phyloP scores from a whole-genome alignment of 2,888 invertebrate species.

The Apodemia zela region DNA sequence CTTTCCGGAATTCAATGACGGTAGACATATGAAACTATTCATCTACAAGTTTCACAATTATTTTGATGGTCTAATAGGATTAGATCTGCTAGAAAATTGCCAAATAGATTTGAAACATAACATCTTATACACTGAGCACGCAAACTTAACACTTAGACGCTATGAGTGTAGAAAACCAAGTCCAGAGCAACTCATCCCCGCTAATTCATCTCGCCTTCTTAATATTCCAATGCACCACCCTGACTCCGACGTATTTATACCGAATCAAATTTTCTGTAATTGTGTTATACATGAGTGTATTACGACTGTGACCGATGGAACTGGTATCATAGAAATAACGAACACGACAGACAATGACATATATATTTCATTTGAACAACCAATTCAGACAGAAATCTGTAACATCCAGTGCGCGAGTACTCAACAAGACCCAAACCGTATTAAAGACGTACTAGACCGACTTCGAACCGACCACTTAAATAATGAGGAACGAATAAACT shows the following conservation, averaged over 20 bases:
- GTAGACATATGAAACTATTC: background rate
- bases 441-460: background rate
- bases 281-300: conserved; percentile 21
- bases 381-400: background rate
- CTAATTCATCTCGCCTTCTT: background rate
- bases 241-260: conserved; percentile 19
- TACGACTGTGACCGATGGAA: conserved; percentile 21
- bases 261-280: conserved; percentile 18
- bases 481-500: background rate
- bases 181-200: background rate
- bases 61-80: too few species aligned
- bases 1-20: background rate
- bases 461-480: background rate
- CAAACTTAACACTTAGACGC: background rate
- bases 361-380: background rate
- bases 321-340: conserved; percentile 19
- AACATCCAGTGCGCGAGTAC: background rate
- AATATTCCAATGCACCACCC: background rate
- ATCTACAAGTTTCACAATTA: too few species aligned
- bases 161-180: conserved; percentile 20
- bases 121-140: background rate
- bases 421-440: background rate
- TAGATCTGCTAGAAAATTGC: background rate
- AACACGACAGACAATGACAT: conserved; percentile 12
- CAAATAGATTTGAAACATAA: background rate